Conservation (phyloP, 2,113 vertebrate genomes). For the Actenoides lindsayi region DNA sequence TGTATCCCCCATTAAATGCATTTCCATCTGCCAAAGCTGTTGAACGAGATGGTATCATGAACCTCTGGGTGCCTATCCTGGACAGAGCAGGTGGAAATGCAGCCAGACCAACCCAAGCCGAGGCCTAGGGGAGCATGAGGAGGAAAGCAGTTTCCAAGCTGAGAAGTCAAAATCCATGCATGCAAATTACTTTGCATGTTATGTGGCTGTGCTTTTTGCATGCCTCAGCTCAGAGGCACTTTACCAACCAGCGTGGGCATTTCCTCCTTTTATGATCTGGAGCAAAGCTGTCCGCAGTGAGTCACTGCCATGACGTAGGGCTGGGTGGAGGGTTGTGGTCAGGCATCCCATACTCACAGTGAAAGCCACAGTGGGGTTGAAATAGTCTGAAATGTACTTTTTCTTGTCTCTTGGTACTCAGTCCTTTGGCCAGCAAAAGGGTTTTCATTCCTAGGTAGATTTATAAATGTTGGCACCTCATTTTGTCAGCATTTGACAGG, state of each 20-base stretch:
- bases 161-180: neutral
- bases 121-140: neutral
- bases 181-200: neutral
- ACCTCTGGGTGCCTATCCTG: fast-evolving
- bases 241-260: neutral
- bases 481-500: neutral
- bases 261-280: neutral
- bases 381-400: neutral
- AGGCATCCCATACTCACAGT: fast-evolving
- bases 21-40: neutral
- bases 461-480: neutral
- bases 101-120: neutral
- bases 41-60: neutral
- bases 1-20: neutral
- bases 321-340: neutral
- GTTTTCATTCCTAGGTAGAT: neutral
- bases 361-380: neutral
- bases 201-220: neutral
- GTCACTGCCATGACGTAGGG: neutral
- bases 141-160: neutral
- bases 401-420: neutral
- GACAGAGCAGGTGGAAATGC: neutral
- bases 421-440: neutral
- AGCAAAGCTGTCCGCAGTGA: neutral
- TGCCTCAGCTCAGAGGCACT: neutral